phyloP scores from a whole-genome alignment of 2,888 invertebrate species.

The Acronicta psi region DNA sequence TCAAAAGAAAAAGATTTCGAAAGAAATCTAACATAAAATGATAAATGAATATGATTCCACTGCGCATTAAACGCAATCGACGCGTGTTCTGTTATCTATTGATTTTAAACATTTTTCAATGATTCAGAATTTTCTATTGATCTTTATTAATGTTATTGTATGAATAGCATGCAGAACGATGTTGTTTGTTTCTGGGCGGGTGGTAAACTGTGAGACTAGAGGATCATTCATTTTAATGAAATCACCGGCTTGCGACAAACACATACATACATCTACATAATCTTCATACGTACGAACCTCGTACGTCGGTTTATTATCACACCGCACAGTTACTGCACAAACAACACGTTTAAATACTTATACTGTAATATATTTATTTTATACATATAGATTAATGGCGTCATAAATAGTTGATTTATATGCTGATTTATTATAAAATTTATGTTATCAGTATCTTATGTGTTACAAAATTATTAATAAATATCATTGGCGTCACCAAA shows the following conservation, averaged over 20 bases:
- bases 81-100: slow-evolving; percentile 37
- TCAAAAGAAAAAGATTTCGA: slow-evolving; percentile 19
- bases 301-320: slow-evolving; percentile 35
- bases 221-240: slow-evolving; percentile 35
- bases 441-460: slow-evolving; percentile 40
- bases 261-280: slow-evolving; percentile 14
- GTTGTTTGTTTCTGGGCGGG: slow-evolving; percentile 44
- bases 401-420: slow-evolving; percentile 57
- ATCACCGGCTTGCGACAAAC: slow-evolving; percentile 35
- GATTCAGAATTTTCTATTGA: slow-evolving; percentile 54
- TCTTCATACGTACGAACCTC: slow-evolving; percentile 18
- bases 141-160: slow-evolving; percentile 36
- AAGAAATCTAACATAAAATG: slow-evolving; percentile 15
- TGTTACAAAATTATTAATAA: slow-evolving; percentile 27
- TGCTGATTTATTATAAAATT: slow-evolving; percentile 56
- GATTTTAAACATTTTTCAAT: slow-evolving; percentile 47
- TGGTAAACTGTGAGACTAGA: slow-evolving; percentile 24
- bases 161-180: slow-evolving; percentile 39
- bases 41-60: slow-evolving; percentile 43
- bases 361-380: slow-evolving; percentile 35
- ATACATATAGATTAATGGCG: slow-evolving; percentile 39
- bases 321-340: slow-evolving; percentile 38
- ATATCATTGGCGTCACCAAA: slow-evolving; percentile 22
- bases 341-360: slow-evolving; percentile 43
- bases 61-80: slow-evolving; percentile 42